Evolutionary conservation across 2,888 invertebrate species (phyloP).

Genomic region (Syrphus vitripennis): DNA sequence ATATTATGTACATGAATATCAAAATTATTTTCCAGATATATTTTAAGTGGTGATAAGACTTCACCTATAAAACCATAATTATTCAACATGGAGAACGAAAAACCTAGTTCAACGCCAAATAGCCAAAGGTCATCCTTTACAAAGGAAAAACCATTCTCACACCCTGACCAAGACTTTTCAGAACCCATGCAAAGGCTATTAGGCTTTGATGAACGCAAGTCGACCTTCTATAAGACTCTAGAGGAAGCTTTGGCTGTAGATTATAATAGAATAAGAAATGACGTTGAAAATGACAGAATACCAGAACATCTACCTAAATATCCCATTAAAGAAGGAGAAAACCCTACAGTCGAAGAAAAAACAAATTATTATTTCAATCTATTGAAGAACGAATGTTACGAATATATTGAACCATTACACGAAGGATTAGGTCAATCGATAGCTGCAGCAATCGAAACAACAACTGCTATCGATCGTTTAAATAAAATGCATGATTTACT

Average conservation of each 20-base stretch:
- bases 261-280: constrained; percentile 68
- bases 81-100: constrained; percentile 61
- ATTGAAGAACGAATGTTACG: constrained; percentile 77
- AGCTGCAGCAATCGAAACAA: constrained; percentile 83
- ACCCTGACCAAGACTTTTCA: constrained; percentile 63
- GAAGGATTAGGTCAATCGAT: constrained; percentile 83
- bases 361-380: constrained; percentile 74
- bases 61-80: not conserved
- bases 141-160: constrained; percentile 73
- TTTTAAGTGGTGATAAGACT: constrained; percentile 13
- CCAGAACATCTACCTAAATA: constrained; percentile 57
- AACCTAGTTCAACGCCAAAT: constrained; percentile 29
- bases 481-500: constrained; percentile 89
- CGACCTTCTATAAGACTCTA: constrained; percentile 75
- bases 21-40: not conserved
- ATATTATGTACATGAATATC: not conserved
- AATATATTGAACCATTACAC: constrained; percentile 80
- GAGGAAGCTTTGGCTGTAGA: constrained; percentile 75
- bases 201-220: constrained; percentile 75
- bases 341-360: constrained; percentile 30
- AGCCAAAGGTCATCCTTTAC: constrained; percentile 54
- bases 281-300: constrained; percentile 59
- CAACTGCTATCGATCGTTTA: constrained; percentile 89
- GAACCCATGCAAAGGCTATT: constrained; percentile 75
- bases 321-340: constrained; percentile 37